Conservation (phyloP, 2,888 invertebrate genomes). For the Diplolepis rosae region DNA sequence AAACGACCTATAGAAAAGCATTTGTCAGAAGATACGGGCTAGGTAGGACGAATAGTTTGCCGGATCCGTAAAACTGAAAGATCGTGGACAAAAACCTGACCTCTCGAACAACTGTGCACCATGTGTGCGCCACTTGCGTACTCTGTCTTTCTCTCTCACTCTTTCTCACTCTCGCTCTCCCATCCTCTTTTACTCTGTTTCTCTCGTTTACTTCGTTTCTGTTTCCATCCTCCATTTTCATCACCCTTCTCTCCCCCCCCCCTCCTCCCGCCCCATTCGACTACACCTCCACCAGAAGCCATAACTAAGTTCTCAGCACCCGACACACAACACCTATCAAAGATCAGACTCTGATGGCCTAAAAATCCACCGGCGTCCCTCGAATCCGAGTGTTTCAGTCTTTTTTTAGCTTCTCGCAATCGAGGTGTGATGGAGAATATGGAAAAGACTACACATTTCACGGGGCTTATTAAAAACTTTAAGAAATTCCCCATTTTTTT, state of each 20-base stretch:
- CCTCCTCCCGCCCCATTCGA: not conserved
- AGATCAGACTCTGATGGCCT: not conserved
- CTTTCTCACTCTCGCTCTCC: constrained; percentile 37
- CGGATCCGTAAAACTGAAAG: constrained; percentile 68
- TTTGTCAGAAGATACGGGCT: constrained; percentile 32
- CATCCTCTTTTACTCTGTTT: constrained; percentile 48
- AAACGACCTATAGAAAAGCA: constrained; percentile 3
- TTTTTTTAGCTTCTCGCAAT: constrained; percentile 15
- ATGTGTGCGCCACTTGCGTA: constrained; percentile 72
- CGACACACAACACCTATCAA: constrained; percentile 1
- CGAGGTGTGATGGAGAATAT: not conserved
- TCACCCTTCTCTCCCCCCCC: not conserved
- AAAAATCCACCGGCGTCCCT: constrained; percentile 5
- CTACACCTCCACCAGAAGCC: constrained; percentile 8
- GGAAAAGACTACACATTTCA: not conserved
- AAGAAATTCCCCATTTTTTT: not conserved
- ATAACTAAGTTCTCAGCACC: constrained; percentile 22
- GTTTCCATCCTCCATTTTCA: constrained; percentile 14
- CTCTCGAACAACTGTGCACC: constrained; percentile 73
- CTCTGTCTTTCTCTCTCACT: constrained; percentile 35
- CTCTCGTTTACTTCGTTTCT: constrained; percentile 25
- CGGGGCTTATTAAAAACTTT: not conserved
- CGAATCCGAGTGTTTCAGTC: constrained; percentile 14
- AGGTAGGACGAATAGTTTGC: constrained; percentile 49
- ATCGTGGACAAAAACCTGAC: constrained; percentile 72